Evolutionary conservation across 2,113 vertebrate genomes (phyloP).

Genomic region (Merops nubicus): DNA sequence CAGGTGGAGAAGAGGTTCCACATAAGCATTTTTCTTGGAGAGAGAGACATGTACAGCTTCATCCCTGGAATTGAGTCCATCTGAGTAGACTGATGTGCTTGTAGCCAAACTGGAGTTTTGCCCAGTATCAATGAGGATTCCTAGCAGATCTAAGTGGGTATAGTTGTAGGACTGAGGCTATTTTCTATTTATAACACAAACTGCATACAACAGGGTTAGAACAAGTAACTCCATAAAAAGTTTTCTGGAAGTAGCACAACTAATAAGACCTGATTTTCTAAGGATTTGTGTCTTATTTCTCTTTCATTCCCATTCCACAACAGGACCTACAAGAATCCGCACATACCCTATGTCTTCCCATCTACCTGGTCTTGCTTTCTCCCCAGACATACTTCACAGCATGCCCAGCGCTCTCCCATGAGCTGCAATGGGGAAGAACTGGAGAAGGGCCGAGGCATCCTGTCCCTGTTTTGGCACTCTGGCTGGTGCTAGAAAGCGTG

Average conservation of each 20-base stretch:
- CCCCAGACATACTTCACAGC: not conserved
- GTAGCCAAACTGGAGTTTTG: not conserved
- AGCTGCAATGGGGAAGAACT: not conserved
- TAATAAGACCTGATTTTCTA: not conserved
- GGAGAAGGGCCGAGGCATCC: not conserved
- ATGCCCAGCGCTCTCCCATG: not conserved
- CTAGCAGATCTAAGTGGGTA: not conserved
- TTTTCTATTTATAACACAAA: not conserved
- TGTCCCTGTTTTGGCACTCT: not conserved
- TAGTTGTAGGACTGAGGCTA: not conserved
- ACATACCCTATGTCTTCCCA: not conserved
- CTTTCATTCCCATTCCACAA: not conserved
- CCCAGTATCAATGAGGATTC: not conserved
- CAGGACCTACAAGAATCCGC: not conserved
- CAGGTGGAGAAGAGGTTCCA: not conserved
- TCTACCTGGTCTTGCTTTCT: not conserved
- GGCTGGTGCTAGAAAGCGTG: fast-evolving
- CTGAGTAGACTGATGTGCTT: not conserved
- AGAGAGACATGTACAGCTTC: fast-evolving
- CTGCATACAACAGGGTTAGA: not conserved
- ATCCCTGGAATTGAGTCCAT: not conserved
- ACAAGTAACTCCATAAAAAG: not conserved
- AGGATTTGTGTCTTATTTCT: not conserved
- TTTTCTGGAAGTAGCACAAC: not conserved
- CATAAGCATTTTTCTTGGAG: not conserved